Evolutionary conservation across 2,888 invertebrate species (phyloP), one percentile per base, ranked within the genome.

Genomic region (Xestia ashworthii): DNA sequence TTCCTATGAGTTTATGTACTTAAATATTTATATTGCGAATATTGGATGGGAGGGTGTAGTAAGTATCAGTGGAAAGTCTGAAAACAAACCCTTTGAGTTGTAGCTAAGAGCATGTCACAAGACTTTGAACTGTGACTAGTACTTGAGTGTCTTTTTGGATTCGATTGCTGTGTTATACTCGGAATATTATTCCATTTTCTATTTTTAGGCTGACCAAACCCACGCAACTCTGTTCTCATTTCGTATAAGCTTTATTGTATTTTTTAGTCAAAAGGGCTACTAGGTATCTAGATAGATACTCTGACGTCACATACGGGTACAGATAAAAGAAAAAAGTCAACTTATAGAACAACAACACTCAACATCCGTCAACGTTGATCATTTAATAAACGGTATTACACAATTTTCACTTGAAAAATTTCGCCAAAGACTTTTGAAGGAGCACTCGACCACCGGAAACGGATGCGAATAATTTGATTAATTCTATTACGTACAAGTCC

Each of bases 401-500:
- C 50, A 76, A 79, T 73, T 50, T 86, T 76, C 74, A 67, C 25
- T 68, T 74, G 50, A 79, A 78, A 79, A 79, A 77, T 53, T 64
- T 77, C 46, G 60, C 55, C 71, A 71, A 82, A 84, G 65, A 71
- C 74, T 78, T 81, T 77, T 69, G 65, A 82, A 73, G 79, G 65
- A 75, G 82, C 78, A 69, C 82, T 82, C 69, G 72, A 78, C 71
- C 44, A 38, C 78, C 69, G 82, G 80, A 88, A 87, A 84, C 84
- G 87, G 89, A 88, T 85, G 84, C 84, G 83, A 87, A 89, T 89
- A 88, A 90, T 90, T 91, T 86, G 81, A 88, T 88, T 91, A 90
- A 90, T 89, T 89, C 83, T 89, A 90, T 90, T 89, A 89, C 77
- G n/a, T 4, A 74, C 60, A 19, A 71, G 72, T 75, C 55, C 69